Conservation (phyloP, 2,113 vertebrate genomes). For the Chroicocephalus ridibundus region DNA sequence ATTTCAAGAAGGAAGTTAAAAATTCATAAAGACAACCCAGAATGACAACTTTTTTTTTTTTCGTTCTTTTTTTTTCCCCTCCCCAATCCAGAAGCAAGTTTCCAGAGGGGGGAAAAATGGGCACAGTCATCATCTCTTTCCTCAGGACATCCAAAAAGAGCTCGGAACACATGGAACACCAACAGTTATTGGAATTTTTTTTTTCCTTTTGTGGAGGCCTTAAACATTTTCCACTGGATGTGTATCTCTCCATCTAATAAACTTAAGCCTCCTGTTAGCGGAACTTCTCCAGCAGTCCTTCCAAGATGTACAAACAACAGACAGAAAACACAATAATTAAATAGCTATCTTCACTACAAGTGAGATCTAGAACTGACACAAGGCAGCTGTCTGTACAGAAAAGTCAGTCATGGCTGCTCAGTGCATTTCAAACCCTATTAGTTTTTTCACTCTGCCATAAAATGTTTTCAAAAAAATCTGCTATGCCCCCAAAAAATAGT, state of each 20-base stretch:
- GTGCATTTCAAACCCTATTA: neutral
- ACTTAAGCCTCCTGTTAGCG: neutral
- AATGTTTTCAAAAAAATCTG: neutral
- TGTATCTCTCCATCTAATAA: neutral
- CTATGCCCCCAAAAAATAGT: neutral
- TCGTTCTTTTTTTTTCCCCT: rapidly evolving
- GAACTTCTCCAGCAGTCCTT: neutral
- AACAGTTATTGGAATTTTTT: neutral
- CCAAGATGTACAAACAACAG: neutral
- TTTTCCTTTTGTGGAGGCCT: neutral
- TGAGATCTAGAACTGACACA: neutral
- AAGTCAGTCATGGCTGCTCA: neutral
- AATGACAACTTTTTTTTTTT: neutral
- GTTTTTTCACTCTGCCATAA: neutral
- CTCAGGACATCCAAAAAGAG: neutral
- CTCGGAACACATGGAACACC: neutral
- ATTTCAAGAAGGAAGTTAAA: neutral
- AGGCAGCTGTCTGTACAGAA: neutral
- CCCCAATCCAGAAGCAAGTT: neutral
- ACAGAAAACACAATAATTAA: neutral
- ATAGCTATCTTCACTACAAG: neutral
- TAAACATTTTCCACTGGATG: neutral
- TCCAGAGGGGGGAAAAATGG: rapidly evolving
- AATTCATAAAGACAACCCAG: neutral
- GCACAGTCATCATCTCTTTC: neutral